Evolutionary conservation across 2,113 vertebrate genomes (phyloP).

Genomic region (Oncorhynchus mykiss): DNA sequence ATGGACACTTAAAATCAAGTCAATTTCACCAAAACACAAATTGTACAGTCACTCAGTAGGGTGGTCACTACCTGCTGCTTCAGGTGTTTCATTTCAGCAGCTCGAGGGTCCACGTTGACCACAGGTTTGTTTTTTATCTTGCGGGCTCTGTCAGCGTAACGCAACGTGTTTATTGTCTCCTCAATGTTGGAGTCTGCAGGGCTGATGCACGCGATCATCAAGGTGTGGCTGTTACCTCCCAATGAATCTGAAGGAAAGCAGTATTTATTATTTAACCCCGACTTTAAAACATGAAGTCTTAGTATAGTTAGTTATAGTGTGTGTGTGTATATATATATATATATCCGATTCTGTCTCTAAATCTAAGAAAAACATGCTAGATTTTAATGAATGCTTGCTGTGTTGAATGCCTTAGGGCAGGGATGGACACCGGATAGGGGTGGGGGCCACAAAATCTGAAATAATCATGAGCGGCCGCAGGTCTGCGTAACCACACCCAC

Average conservation of each 20-base stretch:
- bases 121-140: conserved; percentile 97
- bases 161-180: conserved; percentile 93
- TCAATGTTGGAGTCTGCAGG: conserved; percentile 96
- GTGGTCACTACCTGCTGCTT: conserved; percentile 85
- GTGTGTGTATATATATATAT: too few species aligned
- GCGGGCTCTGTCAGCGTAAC: conserved; percentile 94
- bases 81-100: conserved; percentile 81
- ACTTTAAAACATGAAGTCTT: too few species aligned
- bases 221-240: conserved; percentile 94
- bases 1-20: background rate
- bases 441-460: too few species aligned
- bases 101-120: conserved; percentile 87
- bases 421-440: too few species aligned
- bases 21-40: background rate
- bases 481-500: too few species aligned
- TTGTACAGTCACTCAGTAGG: background rate
- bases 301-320: background rate
- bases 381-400: background rate
- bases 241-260: conserved; percentile 80
- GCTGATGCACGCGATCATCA: conserved; percentile 96
- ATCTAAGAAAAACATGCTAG: background rate
- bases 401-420: too few species aligned
- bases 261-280: background rate
- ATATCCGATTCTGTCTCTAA: background rate
- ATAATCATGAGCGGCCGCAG: too few species aligned